A percentile compares a stretch with the other conserved stretches of the same genome.
phyloP scores from a whole-genome alignment of 2,888 invertebrate genomes.

The Leptinotarsa haldemani region DNA sequence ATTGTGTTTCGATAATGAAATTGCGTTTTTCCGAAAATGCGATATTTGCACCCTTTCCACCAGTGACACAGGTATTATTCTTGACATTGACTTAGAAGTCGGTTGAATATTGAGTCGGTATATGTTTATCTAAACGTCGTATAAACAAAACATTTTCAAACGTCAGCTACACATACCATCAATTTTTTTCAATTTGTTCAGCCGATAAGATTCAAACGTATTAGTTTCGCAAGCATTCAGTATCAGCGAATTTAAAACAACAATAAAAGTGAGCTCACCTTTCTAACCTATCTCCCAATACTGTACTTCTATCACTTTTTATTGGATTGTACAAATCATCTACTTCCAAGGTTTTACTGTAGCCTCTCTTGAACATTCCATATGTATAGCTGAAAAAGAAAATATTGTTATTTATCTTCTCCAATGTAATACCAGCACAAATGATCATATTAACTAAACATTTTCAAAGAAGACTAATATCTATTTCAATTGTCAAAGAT shows the following conservation, averaged over 20 bases:
- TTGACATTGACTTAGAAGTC: background rate
- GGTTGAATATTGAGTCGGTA: background rate
- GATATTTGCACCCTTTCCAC: too few relatives aligned
- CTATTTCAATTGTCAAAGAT: too few relatives aligned
- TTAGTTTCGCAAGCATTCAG: background rate
- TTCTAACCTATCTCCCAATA: constrained; percentile 77
- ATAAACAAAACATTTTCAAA: background rate
- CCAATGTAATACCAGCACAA: background rate
- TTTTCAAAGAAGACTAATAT: too few relatives aligned
- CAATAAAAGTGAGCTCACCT: constrained; percentile 60
- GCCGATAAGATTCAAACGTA: background rate
- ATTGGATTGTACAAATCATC: constrained; percentile 81
- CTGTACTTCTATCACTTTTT: constrained; percentile 75
- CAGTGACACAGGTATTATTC: too few relatives aligned
- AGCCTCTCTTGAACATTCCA: constrained; percentile 81
- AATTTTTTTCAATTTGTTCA: background rate
- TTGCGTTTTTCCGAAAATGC: too few relatives aligned
- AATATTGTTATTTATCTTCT: constrained; percentile 1
- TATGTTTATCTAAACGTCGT: background rate
- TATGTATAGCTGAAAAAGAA: constrained; percentile 77
- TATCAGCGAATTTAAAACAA: background rate
- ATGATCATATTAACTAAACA: too few relatives aligned
- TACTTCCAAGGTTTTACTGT: constrained; percentile 76
- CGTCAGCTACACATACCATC: background rate
- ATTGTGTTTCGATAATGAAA: too few relatives aligned